Percentiles rank a stretch among this genome's conserved stretches.
Evolutionary conservation across 1,140 invertebrate species (phyloP).

Genomic region (Capitella teleta): DNA sequence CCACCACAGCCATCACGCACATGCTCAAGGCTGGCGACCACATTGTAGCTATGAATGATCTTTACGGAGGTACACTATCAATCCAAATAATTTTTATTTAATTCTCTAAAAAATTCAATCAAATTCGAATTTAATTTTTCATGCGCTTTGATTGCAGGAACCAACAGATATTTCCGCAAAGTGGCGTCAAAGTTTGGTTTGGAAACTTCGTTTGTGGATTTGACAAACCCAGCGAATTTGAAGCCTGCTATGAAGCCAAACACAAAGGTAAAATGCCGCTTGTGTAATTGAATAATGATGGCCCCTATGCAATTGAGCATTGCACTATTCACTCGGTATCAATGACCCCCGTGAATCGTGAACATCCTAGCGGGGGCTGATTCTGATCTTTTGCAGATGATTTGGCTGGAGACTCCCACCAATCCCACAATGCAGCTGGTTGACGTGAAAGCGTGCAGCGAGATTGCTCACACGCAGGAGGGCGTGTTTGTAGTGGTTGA

Average conservation of each 20-base stretch:
- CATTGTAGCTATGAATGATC: slow-evolving; percentile 79
- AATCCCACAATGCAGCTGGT: slow-evolving; percentile 87
- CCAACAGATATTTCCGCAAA: slow-evolving; percentile 52
- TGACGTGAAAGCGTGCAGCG: slow-evolving; percentile 68
- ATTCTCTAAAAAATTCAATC: background rate
- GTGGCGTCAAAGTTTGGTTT: slow-evolving; percentile 57
- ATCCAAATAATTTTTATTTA: background rate
- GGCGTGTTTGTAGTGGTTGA: slow-evolving; percentile 82
- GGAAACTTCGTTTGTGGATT: slow-evolving; percentile 68
- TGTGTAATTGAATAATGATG: too few species aligned
- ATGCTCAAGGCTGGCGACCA: slow-evolving; percentile 78
- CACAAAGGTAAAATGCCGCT: too few species aligned
- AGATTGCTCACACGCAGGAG: slow-evolving; percentile 48
- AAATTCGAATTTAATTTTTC: slow-evolving; percentile 2
- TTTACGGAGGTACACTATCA: slow-evolving; percentile 65
- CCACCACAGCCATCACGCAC: slow-evolving; percentile 61
- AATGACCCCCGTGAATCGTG: too few species aligned
- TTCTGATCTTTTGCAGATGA: slow-evolving; percentile 46
- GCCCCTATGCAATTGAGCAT: too few species aligned
- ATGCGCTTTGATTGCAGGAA: slow-evolving; percentile 43
- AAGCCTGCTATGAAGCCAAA: slow-evolving; percentile 61
- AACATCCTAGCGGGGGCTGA: too few species aligned
- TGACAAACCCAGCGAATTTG: slow-evolving; percentile 56
- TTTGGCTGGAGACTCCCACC: slow-evolving; percentile 97
- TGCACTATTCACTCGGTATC: too few species aligned